Percentiles rank a stretch among this genome's conserved stretches.
These are phyloP conservation scores for Lasioglossum figueresi DNA, from an alignment of 2,888 invertebrate species.

Conservation along the genomic window DNA sequence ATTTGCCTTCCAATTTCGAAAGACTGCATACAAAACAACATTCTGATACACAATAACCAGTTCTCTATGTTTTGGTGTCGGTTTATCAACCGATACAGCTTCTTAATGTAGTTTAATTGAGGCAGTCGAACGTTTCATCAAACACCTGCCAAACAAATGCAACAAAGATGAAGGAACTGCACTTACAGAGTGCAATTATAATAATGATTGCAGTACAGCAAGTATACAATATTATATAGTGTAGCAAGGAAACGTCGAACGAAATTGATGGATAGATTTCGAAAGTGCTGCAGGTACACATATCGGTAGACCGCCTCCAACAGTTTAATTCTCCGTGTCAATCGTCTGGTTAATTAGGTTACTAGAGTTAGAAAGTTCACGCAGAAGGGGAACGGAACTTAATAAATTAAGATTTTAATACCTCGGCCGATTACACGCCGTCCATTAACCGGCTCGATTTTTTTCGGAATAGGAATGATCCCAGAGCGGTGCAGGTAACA, in stretches of 20 bases:
- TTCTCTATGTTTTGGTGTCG: too few species aligned
- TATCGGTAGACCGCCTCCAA: not conserved
- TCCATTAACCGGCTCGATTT: constrained; percentile 6
- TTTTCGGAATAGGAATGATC: constrained; percentile 1
- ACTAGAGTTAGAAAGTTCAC: not conserved
- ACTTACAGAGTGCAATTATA: not conserved
- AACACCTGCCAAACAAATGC: not conserved
- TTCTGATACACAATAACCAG: too few species aligned
- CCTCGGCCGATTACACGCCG: not conserved
- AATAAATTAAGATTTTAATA: not conserved
- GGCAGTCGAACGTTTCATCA: not conserved
- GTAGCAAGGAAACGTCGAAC: not conserved
- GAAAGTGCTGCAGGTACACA: not conserved
- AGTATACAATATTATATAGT: too few species aligned
- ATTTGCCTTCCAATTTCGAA: too few species aligned
- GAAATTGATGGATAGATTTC: not conserved
- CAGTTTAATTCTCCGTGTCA: not conserved
- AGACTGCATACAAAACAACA: too few species aligned
- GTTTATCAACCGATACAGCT: not conserved
- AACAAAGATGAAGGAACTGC: not conserved
- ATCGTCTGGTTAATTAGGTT: not conserved
- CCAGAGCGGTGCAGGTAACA: not conserved
- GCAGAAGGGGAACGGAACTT: not conserved
- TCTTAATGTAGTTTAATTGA: not conserved
- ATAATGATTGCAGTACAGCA: too few species aligned